Percentiles rank a stretch among this genome's conserved stretches.
Conservation (phyloP, 2,888 invertebrate species). For the Trichopria drosophilae region DNA sequence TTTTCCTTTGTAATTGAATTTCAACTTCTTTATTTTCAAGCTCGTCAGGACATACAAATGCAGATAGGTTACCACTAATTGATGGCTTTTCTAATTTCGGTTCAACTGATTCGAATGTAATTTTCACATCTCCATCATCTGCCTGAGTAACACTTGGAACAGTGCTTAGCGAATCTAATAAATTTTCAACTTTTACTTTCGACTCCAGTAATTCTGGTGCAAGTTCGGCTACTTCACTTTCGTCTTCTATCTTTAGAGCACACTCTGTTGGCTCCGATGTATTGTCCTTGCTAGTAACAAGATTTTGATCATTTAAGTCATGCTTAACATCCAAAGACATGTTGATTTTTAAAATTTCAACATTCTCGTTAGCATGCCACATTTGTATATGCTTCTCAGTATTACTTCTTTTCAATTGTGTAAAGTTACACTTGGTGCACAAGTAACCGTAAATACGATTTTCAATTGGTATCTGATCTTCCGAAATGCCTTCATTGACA, state of each 20-base stretch:
- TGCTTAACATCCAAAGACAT: slow-evolving; percentile 46
- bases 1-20: slow-evolving; percentile 59
- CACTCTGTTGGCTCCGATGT: no score
- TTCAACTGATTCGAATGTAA: slow-evolving; percentile 18
- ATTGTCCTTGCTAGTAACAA: no score
- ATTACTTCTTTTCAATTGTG: slow-evolving; percentile 67
- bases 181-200: no score
- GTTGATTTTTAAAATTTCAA: slow-evolving; percentile 58
- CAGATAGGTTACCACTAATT: slow-evolving; percentile 47
- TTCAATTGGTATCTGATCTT: slow-evolving; percentile 44
- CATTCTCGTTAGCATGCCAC: slow-evolving; percentile 60
- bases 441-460: slow-evolving; percentile 63
- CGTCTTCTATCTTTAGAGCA: no score
- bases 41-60: slow-evolving; percentile 55
- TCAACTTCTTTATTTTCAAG: slow-evolving; percentile 58
- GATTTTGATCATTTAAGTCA: no score
- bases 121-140: slow-evolving; percentile 14
- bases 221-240: neutral
- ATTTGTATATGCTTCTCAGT: slow-evolving; percentile 67
- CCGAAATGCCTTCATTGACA: slow-evolving; percentile 37
- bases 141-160: neutral
- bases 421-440: slow-evolving; percentile 73
- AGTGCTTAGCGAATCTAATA: slow-evolving; percentile 11
- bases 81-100: slow-evolving; percentile 15
- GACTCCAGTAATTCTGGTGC: neutral